Evolutionary conservation across 2,797 vertebrate species (phyloP).

Genomic region (Silurus aristotelis): DNA sequence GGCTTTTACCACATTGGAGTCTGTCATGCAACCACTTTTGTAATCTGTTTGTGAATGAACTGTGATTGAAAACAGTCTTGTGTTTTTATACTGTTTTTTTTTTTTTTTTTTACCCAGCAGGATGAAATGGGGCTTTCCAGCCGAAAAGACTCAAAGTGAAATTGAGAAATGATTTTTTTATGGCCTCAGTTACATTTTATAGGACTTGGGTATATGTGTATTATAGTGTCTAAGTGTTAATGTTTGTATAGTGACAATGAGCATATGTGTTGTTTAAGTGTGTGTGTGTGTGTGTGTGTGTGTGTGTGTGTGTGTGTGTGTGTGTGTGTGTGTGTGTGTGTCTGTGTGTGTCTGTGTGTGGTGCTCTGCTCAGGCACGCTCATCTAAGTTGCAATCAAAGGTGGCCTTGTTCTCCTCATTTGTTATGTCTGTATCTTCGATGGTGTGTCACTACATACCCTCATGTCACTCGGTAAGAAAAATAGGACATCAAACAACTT

Average conservation of each 20-base stretch:
- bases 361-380: conserved; percentile 48
- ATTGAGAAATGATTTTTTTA: conserved; percentile 34
- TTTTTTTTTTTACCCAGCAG: conserved; percentile 1
- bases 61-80: conserved; percentile 22
- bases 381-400: conserved; percentile 57
- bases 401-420: conserved; percentile 55
- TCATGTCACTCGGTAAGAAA: conserved; percentile 46
- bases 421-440: conserved; percentile 54
- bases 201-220: not conserved
- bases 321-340: conserved; percentile 16
- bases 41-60: conserved; percentile 12
- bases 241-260: not conserved
- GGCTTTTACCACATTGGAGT: not conserved
- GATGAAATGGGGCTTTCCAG: not conserved
- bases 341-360: conserved; percentile 14
- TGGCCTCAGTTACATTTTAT: conserved; percentile 7
- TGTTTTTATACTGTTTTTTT: not conserved
- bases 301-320: conserved; percentile 14
- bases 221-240: not conserved
- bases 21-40: not conserved
- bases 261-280: not conserved
- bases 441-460: conserved; percentile 50
- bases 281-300: conserved; percentile 26
- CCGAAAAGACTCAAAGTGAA: conserved; percentile 1
- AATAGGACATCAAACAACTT: conserved; percentile 39